Evolutionary conservation across 2,797 vertebrate species (phyloP).

Genomic region (Gallirallus australis): DNA sequence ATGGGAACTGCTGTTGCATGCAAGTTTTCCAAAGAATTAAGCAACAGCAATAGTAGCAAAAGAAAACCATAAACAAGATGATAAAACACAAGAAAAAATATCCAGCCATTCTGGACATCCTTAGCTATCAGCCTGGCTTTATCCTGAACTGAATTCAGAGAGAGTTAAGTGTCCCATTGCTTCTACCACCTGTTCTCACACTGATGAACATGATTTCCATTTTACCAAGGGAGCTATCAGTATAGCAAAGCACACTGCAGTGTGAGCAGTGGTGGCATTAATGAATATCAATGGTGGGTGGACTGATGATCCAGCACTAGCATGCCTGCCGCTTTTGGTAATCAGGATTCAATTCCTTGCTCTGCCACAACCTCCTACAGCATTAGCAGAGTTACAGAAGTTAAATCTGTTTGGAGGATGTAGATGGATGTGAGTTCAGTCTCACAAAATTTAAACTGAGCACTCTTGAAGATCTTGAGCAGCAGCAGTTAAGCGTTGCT

Average conservation of each 20-base stretch:
- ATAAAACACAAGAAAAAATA: background rate
- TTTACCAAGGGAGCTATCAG: conserved; percentile 1
- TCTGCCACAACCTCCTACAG: background rate
- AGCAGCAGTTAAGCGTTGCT: background rate
- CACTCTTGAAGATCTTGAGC: background rate
- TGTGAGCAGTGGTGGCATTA: background rate
- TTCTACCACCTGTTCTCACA: background rate
- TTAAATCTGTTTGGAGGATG: background rate
- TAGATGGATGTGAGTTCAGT: background rate
- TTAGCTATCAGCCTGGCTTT: background rate
- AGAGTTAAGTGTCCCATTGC: background rate
- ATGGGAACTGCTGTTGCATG: background rate
- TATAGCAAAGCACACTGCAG: background rate
- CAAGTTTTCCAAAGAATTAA: background rate
- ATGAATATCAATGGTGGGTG: background rate
- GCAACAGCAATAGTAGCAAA: background rate
- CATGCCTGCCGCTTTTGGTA: background rate
- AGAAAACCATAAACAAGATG: background rate
- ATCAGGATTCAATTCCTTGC: background rate
- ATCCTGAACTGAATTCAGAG: background rate
- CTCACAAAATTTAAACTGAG: background rate
- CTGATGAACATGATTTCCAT: background rate
- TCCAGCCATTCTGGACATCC: background rate
- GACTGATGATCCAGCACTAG: background rate
- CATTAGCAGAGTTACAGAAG: background rate